These are phyloP conservation scores for Brachionus sp. DNA, from an alignment of 1,140 invertebrate genomes.

Conservation along the genomic window DNA sequence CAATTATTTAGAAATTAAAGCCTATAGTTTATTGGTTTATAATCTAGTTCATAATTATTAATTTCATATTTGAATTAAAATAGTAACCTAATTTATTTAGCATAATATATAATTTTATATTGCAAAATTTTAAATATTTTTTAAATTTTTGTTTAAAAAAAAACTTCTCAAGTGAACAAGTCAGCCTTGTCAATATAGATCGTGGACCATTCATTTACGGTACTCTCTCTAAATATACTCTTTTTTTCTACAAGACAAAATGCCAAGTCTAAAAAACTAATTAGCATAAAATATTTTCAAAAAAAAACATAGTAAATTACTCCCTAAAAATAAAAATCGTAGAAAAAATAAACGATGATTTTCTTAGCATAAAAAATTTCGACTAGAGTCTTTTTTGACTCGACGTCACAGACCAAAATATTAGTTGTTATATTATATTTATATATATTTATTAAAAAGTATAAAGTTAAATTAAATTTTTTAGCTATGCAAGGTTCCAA, in stretches of 20 bases:
- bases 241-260: neutral
- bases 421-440: neutral
- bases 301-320: neutral
- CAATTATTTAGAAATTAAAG: too few relatives aligned
- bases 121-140: neutral
- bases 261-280: neutral
- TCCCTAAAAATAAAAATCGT: neutral
- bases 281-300: neutral
- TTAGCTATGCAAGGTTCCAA: neutral
- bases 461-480: neutral
- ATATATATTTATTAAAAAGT: neutral
- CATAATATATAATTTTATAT: neutral
- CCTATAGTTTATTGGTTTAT: neutral
- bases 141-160: neutral
- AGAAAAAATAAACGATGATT: neutral
- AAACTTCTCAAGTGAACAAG: neutral
- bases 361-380: slow-evolving; percentile 34
- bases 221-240: neutral
- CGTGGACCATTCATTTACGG: neutral
- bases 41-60: neutral
- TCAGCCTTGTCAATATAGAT: neutral
- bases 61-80: too few relatives aligned
- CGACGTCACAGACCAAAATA: neutral
- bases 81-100: neutral
- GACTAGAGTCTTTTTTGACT: slow-evolving; percentile 18